phyloP scores from a whole-genome alignment of 2,797 vertebrate species.

The Coreius guichenoti region DNA sequence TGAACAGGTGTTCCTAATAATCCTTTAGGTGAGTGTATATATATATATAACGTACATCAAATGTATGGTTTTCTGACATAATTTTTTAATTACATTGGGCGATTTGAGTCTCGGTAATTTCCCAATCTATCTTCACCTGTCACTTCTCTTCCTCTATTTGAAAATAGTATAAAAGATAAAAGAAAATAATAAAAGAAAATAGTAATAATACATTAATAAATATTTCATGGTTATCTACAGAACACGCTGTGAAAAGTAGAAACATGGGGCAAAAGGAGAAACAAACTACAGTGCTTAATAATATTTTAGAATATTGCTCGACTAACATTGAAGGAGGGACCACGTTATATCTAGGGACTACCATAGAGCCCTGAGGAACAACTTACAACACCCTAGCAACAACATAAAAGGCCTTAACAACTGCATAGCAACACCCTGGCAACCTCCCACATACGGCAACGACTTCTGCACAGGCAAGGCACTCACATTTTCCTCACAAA shows the following conservation, averaged over 20 bases:
- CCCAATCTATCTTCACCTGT: neutral
- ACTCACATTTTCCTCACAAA: neutral
- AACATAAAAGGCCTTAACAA: neutral
- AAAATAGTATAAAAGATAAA: too few relatives aligned
- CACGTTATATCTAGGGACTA: neutral
- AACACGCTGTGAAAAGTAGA: neutral
- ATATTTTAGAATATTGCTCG: neutral
- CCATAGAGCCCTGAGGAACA: neutral
- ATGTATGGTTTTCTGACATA: too few relatives aligned
- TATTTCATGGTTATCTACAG: neutral
- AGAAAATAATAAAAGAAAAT: neutral
- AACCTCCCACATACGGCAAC: neutral
- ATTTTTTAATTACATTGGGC: too few relatives aligned
- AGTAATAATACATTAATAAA: neutral
- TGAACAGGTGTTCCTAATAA: too few relatives aligned
- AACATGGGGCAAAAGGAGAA: neutral
- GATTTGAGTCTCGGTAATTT: too few relatives aligned
- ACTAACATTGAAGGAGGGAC: neutral
- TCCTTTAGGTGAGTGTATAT: too few relatives aligned
- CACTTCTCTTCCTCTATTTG: neutral
- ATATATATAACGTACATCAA: too few relatives aligned
- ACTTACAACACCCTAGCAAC: neutral
- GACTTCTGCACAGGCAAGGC: neutral
- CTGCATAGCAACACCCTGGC: conserved; percentile 2
- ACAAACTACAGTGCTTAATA: neutral